phyloP scores from a whole-genome alignment of 2,888 invertebrate species.

The Andrena dorsata region DNA sequence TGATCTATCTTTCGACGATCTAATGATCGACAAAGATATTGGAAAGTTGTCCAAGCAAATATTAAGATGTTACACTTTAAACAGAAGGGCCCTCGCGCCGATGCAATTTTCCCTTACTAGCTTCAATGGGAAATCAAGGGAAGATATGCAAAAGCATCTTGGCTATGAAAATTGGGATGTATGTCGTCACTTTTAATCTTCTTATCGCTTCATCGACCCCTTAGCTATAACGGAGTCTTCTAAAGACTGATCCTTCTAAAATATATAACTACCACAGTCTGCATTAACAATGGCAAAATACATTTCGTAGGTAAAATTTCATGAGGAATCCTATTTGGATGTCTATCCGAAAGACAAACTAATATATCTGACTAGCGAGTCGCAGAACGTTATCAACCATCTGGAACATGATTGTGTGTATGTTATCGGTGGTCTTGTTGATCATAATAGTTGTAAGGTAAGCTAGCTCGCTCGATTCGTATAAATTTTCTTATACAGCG shows the following conservation, averaged over 20 bases:
- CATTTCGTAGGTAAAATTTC: slow-evolving; percentile 88
- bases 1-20: slow-evolving; percentile 95
- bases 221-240: neutral
- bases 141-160: slow-evolving; percentile 92
- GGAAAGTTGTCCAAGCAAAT: slow-evolving; percentile 96
- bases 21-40: slow-evolving; percentile 96
- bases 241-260: neutral
- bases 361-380: slow-evolving; percentile 97
- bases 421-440: slow-evolving; percentile 98
- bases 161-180: slow-evolving; percentile 98
- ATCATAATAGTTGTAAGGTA: slow-evolving; percentile 97
- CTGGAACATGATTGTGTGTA: slow-evolving; percentile 93
- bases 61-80: slow-evolving; percentile 95
- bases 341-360: slow-evolving; percentile 92
- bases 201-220: neutral
- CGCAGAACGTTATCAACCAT: slow-evolving; percentile 92
- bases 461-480: slow-evolving; percentile 16
- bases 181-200: slow-evolving; percentile 81
- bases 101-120: slow-evolving; percentile 94
- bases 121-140: slow-evolving; percentile 90
- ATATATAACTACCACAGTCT: neutral
- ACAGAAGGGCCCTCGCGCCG: slow-evolving; percentile 92
- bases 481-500: slow-evolving; percentile 44
- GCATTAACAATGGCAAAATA: neutral
- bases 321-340: slow-evolving; percentile 88